Evolutionary conservation across 2,797 vertebrate genomes (phyloP).

Genomic region (Fistularia tabacaria): DNA sequence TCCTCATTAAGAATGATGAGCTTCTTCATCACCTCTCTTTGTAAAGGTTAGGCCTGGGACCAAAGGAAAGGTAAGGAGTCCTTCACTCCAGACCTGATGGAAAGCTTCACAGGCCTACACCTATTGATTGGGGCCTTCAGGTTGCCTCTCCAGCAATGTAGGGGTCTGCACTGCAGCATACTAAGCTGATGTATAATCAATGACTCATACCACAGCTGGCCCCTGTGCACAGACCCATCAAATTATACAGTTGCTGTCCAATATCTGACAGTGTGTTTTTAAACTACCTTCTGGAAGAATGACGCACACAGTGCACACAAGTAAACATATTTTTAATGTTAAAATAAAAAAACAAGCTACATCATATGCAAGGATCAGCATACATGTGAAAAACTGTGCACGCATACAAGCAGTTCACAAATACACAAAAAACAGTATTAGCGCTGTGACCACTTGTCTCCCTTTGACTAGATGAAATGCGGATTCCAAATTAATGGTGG

Average conservation of each 20-base stretch:
- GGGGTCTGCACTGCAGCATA: conserved; percentile 77
- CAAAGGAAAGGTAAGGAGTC: conserved; percentile 67
- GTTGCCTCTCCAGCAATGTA: conserved; percentile 75
- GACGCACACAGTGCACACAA: conserved; percentile 40
- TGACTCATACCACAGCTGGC: conserved; percentile 76
- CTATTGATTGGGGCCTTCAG: conserved; percentile 79
- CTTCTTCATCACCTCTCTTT: conserved; percentile 79
- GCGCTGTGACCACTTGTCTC: conserved; percentile 27
- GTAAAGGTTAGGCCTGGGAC: conserved; percentile 76
- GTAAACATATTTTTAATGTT: conserved; percentile 33
- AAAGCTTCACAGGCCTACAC: conserved; percentile 72
- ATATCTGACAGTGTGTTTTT: conserved; percentile 71
- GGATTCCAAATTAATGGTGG: conserved; percentile 52
- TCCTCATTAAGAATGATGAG: conserved; percentile 84
- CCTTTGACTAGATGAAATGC: conserved; percentile 60
- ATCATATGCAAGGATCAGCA: conserved; percentile 15
- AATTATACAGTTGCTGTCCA: conserved; percentile 72
- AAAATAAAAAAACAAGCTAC: too few relatives aligned
- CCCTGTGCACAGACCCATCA: conserved; percentile 72
- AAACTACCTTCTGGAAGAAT: conserved; percentile 61
- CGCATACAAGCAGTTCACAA: too few relatives aligned
- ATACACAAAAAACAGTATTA: too few relatives aligned
- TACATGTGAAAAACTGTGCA: too few relatives aligned
- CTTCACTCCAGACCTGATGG: conserved; percentile 66
- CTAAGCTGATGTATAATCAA: conserved; percentile 83